Evolutionary conservation across 2,888 invertebrate genomes (phyloP), one percentile per base, ranked within the genome.

Genomic region (Drosophila barbarae): DNA sequence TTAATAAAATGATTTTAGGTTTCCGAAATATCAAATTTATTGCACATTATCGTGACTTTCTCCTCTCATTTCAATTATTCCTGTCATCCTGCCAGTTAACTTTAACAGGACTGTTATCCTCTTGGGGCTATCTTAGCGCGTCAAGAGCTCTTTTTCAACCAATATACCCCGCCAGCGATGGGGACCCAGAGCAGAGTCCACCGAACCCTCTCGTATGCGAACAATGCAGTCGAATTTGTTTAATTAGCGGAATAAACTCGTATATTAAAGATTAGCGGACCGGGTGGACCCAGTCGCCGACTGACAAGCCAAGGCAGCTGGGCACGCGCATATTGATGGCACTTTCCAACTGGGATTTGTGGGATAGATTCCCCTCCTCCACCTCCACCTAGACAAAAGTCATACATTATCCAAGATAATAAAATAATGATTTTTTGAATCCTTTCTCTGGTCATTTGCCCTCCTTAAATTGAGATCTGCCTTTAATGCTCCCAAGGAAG

Each of bases 271-370:
- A 60, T 61, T 68, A 60, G 70, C 61, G 49, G 61, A 50, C 21
- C 54, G 68, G 42, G 56, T 38, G 56, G 59, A 59, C 59, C 46
- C 36, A 55, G 42, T 60, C 47, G 15, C 38, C 36, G 47, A 56
- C 63, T 80, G 79, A 79, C 84, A 79, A 78, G 78, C 79, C 84
- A 76, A 84, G 74, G 82, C 79, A 79, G 79, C 79, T 84, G 79
- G 70, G 82, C 70, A 77, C 81, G 77, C 77, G 76, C 69, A 46
- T 63, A 60, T 38, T 64, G 78, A 71, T 34, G 35, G 10, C 12
- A 23, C 5, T 15, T 30, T 5, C 12, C 30, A 46, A 8, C 35
- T 42, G 30, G 32, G 30, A 21, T 47, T 42, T 9, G 30, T 28
- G 32, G 53, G 56, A 30, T 35, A 13, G 34, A 34, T 34, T 34